Evolutionary conservation across 1,140 invertebrate species (phyloP).

Genomic region (Solenopsis fugax): DNA sequence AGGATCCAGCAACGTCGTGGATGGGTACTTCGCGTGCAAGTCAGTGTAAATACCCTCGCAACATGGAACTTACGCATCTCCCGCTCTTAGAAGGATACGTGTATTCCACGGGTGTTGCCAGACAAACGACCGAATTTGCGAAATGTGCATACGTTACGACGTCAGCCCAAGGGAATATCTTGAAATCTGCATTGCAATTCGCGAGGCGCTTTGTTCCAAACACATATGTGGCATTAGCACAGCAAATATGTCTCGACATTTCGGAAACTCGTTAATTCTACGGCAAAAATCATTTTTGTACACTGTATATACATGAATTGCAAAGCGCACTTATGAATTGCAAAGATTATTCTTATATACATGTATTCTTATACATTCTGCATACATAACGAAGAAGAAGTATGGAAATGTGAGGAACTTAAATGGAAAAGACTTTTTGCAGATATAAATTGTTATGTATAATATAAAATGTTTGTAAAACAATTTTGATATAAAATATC

Average conservation of each 20-base stretch:
- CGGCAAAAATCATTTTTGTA: background rate
- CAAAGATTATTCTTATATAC: background rate
- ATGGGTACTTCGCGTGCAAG: slow-evolving; percentile 26
- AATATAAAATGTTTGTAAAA: background rate
- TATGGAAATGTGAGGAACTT: background rate
- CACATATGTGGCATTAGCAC: background rate
- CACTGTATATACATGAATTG: background rate
- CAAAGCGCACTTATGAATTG: background rate
- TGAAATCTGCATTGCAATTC: slow-evolving; percentile 12
- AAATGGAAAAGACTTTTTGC: background rate
- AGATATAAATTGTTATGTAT: background rate
- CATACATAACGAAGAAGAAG: background rate
- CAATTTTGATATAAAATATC: background rate
- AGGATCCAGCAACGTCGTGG: background rate
- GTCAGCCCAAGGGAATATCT: background rate
- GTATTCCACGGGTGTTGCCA: background rate
- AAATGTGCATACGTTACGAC: slow-evolving; percentile 11
- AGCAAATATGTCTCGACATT: background rate
- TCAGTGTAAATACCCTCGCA: slow-evolving; percentile 13
- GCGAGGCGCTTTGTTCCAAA: background rate
- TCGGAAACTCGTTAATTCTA: background rate
- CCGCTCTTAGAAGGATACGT: background rate
- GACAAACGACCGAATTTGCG: slow-evolving; percentile 36
- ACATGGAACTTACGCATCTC: slow-evolving; percentile 7
- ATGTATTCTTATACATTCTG: background rate